phyloP scores from a whole-genome alignment of 2,888 invertebrate species.

The Halictus ligatus region DNA sequence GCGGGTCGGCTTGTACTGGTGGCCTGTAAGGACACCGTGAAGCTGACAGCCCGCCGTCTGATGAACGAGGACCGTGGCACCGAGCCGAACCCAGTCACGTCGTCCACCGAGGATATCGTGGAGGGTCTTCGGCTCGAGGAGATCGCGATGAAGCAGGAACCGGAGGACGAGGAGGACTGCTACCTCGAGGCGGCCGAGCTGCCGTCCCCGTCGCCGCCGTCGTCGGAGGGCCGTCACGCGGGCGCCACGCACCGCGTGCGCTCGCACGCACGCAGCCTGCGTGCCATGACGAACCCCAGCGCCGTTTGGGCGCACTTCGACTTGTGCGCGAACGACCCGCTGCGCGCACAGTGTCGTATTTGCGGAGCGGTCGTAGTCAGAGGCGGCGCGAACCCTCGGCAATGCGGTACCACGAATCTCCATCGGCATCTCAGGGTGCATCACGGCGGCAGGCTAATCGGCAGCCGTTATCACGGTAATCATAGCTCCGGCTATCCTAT shows the following conservation, averaged over 20 bases:
- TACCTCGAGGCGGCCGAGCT: constrained; percentile 75
- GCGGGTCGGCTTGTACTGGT: constrained; percentile 62
- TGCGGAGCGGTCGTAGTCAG: constrained; percentile 82
- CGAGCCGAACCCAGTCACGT: constrained; percentile 34
- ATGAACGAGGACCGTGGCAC: constrained; percentile 52
- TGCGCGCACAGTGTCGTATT: constrained; percentile 82
- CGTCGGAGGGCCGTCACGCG: constrained; percentile 50
- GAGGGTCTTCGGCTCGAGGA: constrained; percentile 57
- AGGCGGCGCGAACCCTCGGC: constrained; percentile 82
- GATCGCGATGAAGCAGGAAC: constrained; percentile 80
- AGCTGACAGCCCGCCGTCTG: constrained; percentile 61
- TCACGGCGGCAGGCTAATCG: constrained; percentile 82
- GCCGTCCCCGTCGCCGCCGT: constrained; percentile 58
- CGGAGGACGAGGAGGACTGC: constrained; percentile 80
- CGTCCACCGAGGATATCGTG: constrained; percentile 55
- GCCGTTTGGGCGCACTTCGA: constrained; percentile 84
- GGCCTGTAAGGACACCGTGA: constrained; percentile 69
- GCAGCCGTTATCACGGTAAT: constrained; percentile 82
- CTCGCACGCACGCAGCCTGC: constrained; percentile 81
- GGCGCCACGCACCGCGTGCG: constrained; percentile 74
- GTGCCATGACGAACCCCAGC: constrained; percentile 83
- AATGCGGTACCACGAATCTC: constrained; percentile 83
- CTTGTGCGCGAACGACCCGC: constrained; percentile 81
- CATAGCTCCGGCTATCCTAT: background rate
- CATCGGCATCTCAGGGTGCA: constrained; percentile 83